Conservation (phyloP, 2,797 vertebrate species). For the Pseudotriccus pelzelni region DNA sequence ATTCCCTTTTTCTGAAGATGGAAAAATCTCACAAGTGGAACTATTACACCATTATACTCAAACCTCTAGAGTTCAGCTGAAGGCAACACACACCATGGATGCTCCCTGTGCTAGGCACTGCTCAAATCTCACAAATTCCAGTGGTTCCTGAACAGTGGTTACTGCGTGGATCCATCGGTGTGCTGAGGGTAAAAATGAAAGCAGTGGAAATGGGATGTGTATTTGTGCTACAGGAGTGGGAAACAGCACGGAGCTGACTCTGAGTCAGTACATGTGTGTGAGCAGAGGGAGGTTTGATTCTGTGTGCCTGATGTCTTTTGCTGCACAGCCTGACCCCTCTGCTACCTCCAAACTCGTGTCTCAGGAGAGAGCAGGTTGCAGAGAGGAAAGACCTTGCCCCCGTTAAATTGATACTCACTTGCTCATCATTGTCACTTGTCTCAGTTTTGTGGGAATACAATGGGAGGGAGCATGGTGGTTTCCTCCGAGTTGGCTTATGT, state of each 20-base stretch:
- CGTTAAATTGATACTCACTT: conserved; percentile 70
- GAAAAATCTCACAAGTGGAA: background rate
- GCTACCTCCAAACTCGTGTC: background rate
- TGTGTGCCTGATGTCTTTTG: background rate
- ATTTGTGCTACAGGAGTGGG: background rate
- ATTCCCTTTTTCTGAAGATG: background rate
- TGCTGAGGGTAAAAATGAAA: background rate
- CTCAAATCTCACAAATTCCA: background rate
- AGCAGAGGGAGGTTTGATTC: background rate
- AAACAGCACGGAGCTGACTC: background rate
- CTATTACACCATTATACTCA: background rate
- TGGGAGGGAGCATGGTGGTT: conserved; percentile 81
- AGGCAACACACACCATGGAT: background rate
- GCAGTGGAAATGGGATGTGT: background rate
- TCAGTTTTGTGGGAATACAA: conserved; percentile 72
- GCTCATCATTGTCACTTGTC: conserved; percentile 74
- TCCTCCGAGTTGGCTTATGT: conserved; percentile 77
- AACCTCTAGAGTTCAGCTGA: background rate
- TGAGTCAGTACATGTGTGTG: background rate
- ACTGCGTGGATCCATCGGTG: background rate
- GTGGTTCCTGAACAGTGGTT: background rate
- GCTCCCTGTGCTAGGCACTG: background rate
- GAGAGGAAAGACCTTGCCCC: background rate
- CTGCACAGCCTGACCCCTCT: background rate
- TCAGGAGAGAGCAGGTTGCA: background rate